Evolutionary conservation across 1,140 invertebrate species (phyloP), one percentile per base, ranked within the genome.

Genomic region (Pseudomyrmex cubaensis): DNA sequence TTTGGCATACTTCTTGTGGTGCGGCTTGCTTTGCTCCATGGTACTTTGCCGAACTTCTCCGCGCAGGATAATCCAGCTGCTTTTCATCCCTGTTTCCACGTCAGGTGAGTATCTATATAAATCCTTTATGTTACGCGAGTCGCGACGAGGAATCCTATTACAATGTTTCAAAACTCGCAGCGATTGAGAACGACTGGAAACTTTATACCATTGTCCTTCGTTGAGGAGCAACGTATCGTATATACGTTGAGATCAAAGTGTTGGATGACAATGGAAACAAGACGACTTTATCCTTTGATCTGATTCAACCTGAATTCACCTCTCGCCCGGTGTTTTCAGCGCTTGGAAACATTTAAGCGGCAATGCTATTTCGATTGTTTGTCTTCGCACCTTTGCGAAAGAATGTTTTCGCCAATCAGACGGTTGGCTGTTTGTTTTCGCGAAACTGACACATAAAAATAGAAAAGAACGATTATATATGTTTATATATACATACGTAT

Each of bases 31-130:
- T 93, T 98, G 82, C 95, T 97, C 70, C 96, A 97, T 90, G 97
- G 97, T 70, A 95, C 96, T 17, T 93, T 98, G 82, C 97, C 97
- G 15, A 96, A 96, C 85, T 98, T 98, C 93, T 97, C 97, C 46
- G 96, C 96, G 63, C 97, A 97, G 91, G 97, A 98, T 94, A 98
- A 98, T 94, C 97, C 97, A 10, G 96, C 97, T 52, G 97, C 98
- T 52, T 98, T 97, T 93, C 96, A 97, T 93, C 95, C 96, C 72
- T 96, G 95, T 82, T 95, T 96, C 85, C 94, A 96, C 90, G 96
- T 97, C 87, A 96, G 97, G 97, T 97, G 94, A 96, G 94, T 95
- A 89, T 76, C 75, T 56, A 10, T 61, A 59, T 86, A 87, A 87
- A 75, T 84, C 86, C 86, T 87, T 90, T 90, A 84, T 85, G 76